Evolutionary conservation across 2,113 vertebrate species (phyloP).

Genomic region (Burhinus bistriatus): DNA sequence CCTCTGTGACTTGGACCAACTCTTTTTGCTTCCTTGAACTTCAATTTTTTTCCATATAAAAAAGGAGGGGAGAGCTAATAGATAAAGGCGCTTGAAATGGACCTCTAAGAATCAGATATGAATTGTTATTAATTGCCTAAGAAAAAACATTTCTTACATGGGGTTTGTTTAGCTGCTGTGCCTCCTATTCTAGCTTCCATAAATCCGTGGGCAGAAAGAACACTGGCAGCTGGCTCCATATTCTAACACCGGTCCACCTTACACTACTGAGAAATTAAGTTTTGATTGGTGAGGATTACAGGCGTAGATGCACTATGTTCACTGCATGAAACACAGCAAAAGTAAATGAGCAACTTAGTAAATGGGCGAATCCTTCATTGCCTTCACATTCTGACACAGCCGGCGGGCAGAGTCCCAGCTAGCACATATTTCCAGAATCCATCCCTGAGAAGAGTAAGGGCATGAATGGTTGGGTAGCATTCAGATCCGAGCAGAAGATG

Average conservation of each 20-base stretch:
- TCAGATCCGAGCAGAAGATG: neutral
- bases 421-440: neutral
- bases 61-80: neutral
- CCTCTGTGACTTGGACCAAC: neutral
- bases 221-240: accelerated
- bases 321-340: neutral
- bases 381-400: neutral
- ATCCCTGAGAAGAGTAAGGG: neutral
- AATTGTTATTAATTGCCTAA: neutral
- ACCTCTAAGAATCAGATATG: neutral
- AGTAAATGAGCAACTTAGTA: neutral
- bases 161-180: neutral
- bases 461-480: neutral
- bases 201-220: neutral
- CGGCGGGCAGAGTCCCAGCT: neutral
- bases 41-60: neutral
- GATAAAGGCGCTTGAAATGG: neutral
- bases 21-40: neutral
- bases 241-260: neutral
- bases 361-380: neutral
- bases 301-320: neutral
- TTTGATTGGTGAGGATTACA: neutral
- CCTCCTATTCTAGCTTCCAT: neutral
- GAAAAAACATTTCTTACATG: neutral
- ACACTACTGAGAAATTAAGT: neutral